Evolutionary conservation across 2,888 invertebrate species (phyloP), one percentile per base, ranked within the genome.

Genomic region (Stratiomys singularior): DNA sequence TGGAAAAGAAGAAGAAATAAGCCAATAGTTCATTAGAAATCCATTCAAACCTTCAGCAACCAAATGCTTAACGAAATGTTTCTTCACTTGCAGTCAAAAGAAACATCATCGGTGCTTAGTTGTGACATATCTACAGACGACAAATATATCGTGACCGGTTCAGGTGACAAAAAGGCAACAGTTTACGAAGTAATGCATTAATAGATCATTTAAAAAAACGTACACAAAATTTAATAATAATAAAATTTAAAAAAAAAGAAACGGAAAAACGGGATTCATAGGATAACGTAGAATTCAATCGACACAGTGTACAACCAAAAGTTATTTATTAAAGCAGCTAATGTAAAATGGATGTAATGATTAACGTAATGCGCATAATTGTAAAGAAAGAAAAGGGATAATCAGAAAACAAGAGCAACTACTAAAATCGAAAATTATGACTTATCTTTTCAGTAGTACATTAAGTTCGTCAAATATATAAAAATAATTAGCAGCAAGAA

Each of bases 121-220:
- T 99, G 98, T 91, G 98, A 98, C 91, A 97, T 98, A 88, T 97
- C 98, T 81, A 92, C 94, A 80, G 98, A 99, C 88, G 98, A 99
- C 89, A 97, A 97, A 88, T 98, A 95, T 89, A 97, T 98, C 84
- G 97, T 98, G 83, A 98, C 98, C 67, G 98, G 98, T 80, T 97
- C 97, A 58, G 98, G 98, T 78, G 98, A 99, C 88, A 98, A 98
- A 88, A 98, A 98, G 88, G 98, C 98, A 82, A 98, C 97, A 76
- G 94, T 98, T 81, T 98, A 98, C 88, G 97, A 98, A 91, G 97
- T 98, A 84, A 92, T 95, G 88, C 96, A 95, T 89, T 95, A 89
- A 88, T 76, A 56, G 15, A 37, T 37, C 37, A 9, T 9, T 3
- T 9, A 64, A 37, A n/a, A 52, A 18, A 4, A 52, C 27, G 76